phyloP scores from a whole-genome alignment of 2,113 vertebrate species.

The Pavo muticus region DNA sequence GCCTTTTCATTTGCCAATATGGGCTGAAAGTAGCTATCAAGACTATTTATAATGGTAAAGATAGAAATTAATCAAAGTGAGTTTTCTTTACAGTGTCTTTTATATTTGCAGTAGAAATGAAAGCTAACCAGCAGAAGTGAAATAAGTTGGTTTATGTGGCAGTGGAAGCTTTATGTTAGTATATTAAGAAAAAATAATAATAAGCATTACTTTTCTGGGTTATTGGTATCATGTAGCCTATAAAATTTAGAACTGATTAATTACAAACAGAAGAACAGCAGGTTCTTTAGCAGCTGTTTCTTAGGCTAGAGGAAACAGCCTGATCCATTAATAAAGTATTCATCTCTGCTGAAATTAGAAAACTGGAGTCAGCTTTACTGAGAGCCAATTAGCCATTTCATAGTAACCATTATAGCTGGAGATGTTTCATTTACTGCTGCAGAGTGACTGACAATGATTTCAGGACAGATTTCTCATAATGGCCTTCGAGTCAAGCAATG shows the following conservation, averaged over 20 bases:
- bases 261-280: neutral
- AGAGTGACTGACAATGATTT: neutral
- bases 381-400: neutral
- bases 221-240: neutral
- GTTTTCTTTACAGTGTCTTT: neutral
- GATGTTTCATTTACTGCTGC: neutral
- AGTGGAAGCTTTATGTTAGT: neutral
- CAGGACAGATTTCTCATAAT: neutral
- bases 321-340: neutral
- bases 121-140: neutral
- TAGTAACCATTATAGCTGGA: neutral
- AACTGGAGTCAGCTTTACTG: neutral
- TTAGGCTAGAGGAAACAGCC: neutral
- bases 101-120: neutral
- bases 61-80: neutral
- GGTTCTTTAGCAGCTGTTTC: neutral
- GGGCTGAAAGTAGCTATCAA: neutral
- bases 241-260: neutral
- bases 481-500: neutral
- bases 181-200: neutral
- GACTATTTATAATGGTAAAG: neutral
- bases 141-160: neutral
- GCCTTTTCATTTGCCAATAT: neutral
- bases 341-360: neutral
- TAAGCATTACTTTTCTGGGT: neutral